Conservation (phyloP, 1,140 invertebrate genomes). For the Parasteatoda tepidariorum region DNA sequence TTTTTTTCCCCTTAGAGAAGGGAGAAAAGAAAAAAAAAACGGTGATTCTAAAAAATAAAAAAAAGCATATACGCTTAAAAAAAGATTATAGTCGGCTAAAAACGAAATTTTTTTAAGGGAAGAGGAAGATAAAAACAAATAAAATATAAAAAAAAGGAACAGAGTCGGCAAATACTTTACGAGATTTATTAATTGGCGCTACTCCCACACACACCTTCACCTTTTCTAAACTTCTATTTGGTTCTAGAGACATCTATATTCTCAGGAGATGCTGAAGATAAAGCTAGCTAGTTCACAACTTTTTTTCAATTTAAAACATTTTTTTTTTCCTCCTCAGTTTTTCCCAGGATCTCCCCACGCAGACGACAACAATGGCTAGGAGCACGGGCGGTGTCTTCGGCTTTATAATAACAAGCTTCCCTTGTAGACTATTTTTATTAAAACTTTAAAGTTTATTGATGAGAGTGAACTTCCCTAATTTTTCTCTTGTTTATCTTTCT, state of each 20-base stretch:
- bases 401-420: slow-evolving; percentile 46
- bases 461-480: slow-evolving; percentile 54
- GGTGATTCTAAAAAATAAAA: slow-evolving; percentile 32
- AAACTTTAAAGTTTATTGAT: slow-evolving; percentile 61
- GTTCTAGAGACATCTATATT: slow-evolving; percentile 36
- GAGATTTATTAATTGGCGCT: slow-evolving; percentile 57
- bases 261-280: slow-evolving; percentile 12
- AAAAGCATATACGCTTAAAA: slow-evolving; percentile 44
- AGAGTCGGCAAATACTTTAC: slow-evolving; percentile 58
- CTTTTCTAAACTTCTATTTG: slow-evolving; percentile 22
- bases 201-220: slow-evolving; percentile 20
- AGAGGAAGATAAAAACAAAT: slow-evolving; percentile 17
- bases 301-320: slow-evolving; percentile 26
- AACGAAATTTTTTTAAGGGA: slow-evolving; percentile 23
- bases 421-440: slow-evolving; percentile 60
- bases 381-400: slow-evolving; percentile 11
- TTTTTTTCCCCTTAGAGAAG: slow-evolving; percentile 16
- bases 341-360: slow-evolving; percentile 10
- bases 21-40: slow-evolving; percentile 8
- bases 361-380: slow-evolving; percentile 30
- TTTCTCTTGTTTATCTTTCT: slow-evolving; percentile 51
- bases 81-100: slow-evolving; percentile 48
- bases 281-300: slow-evolving; percentile 32
- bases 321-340: neutral
- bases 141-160: slow-evolving; percentile 35